Evolutionary conservation across 2,113 vertebrate species (phyloP).

Genomic region (Bucco capensis): DNA sequence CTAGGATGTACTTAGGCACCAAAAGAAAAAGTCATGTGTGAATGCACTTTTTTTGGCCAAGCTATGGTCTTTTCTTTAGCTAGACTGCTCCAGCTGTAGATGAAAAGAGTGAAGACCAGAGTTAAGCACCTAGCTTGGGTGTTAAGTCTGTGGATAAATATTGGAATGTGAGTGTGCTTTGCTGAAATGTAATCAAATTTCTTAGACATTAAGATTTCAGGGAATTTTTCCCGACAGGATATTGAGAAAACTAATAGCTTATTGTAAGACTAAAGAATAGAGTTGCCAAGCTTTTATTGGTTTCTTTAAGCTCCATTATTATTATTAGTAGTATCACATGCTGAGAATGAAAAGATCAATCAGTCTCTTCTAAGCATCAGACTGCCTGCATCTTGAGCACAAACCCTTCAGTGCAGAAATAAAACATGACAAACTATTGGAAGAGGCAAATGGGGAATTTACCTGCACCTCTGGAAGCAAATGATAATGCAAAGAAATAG

Average conservation of each 20-base stretch:
- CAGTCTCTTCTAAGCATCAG: background rate
- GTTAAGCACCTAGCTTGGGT: background rate
- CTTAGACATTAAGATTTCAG: background rate
- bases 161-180: background rate
- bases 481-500: background rate
- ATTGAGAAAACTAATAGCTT: background rate
- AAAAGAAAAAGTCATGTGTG: background rate
- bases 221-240: background rate
- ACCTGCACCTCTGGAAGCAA: background rate
- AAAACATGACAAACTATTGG: background rate
- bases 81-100: background rate
- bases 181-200: background rate
- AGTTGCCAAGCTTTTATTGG: background rate
- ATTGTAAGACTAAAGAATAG: background rate
- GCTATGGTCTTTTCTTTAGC: too few species aligned
- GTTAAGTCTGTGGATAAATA: background rate
- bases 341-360: background rate
- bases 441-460: background rate
- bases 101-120: background rate
- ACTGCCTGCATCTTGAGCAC: background rate
- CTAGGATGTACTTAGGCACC: background rate
- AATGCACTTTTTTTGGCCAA: background rate
- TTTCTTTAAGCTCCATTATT: background rate
- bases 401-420: background rate
- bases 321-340: background rate